Percentiles rank a stretch among this genome's conserved stretches.
Evolutionary conservation across 2,888 invertebrate species (phyloP).

Genomic region (Sympetrum striolatum): DNA sequence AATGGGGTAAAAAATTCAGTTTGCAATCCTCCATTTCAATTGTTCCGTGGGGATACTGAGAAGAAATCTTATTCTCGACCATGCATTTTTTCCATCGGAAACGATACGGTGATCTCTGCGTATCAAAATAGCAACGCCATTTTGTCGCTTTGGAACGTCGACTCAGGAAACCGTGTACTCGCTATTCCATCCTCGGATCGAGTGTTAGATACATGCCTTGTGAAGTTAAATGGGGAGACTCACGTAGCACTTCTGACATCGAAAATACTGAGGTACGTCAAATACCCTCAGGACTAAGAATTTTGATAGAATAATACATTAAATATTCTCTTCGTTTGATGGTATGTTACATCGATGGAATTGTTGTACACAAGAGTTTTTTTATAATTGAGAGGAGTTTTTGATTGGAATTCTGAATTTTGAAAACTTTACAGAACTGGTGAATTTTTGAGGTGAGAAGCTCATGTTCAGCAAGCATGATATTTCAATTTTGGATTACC

Average conservation of each 20-base stretch:
- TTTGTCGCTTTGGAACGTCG: slow-evolving; percentile 70
- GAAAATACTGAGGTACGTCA: slow-evolving; percentile 69
- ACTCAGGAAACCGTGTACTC: slow-evolving; percentile 62
- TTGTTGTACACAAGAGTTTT: too few species aligned
- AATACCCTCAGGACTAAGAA: too few species aligned
- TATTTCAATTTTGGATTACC: too few species aligned
- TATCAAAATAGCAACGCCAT: slow-evolving; percentile 76
- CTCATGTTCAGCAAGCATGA: too few species aligned
- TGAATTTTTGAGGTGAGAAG: too few species aligned
- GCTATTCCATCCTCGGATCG: slow-evolving; percentile 70
- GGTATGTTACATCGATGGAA: too few species aligned
- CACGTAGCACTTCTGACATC: slow-evolving; percentile 72
- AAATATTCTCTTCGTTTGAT: too few species aligned
- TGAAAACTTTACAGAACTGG: too few species aligned
- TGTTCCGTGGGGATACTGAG: slow-evolving; percentile 71
- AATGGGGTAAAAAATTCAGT: slow-evolving; percentile 60
- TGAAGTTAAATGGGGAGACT: slow-evolving; percentile 63
- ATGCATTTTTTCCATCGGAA: slow-evolving; percentile 65
- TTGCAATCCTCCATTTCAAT: slow-evolving; percentile 65
- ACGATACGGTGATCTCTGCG: slow-evolving; percentile 72
- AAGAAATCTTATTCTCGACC: slow-evolving; percentile 73
- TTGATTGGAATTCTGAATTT: too few species aligned
- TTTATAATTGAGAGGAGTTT: too few species aligned
- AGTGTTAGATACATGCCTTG: slow-evolving; percentile 72
- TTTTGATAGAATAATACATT: too few species aligned